These are phyloP conservation scores for Schizopygopsis pylzovi DNA, from an alignment of 2,797 vertebrate genomes.

Conservation along the genomic window DNA sequence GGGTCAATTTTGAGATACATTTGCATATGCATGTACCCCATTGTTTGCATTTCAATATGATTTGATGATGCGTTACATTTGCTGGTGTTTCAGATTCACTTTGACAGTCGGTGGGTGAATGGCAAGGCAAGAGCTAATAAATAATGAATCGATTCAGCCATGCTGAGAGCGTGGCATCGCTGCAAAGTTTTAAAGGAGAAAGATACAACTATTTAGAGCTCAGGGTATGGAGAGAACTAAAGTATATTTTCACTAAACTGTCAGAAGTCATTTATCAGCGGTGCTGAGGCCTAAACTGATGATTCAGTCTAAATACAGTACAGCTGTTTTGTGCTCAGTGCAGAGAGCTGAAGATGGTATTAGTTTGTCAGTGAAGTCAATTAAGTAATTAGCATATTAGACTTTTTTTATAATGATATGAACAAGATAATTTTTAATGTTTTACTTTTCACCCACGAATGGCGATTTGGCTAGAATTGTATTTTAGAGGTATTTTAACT, in stretches of 20 bases:
- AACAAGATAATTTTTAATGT: background rate
- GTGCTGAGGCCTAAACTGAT: background rate
- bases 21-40: constrained; percentile 42
- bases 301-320: background rate
- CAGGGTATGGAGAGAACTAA: constrained; percentile 23
- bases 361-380: background rate
- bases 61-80: constrained; percentile 47
- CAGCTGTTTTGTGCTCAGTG: background rate
- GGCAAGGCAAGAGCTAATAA: constrained; percentile 54
- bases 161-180: constrained; percentile 33
- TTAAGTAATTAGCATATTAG: background rate
- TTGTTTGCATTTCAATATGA: constrained; percentile 57
- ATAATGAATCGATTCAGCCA: constrained; percentile 48
- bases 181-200: constrained; percentile 34
- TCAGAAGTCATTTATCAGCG: constrained; percentile 12
- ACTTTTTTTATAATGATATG: background rate
- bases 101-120: constrained; percentile 47
- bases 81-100: constrained; percentile 47
- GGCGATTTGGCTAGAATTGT: background rate
- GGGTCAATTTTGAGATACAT: constrained; percentile 42
- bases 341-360: background rate
- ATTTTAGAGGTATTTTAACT: background rate
- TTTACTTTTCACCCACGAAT: background rate
- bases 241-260: constrained; percentile 17
- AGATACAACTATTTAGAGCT: constrained; percentile 44